Percentiles rank a stretch among this genome's conserved stretches.
phyloP scores from a whole-genome alignment of 2,888 invertebrate genomes.

The Halictus ligatus region DNA sequence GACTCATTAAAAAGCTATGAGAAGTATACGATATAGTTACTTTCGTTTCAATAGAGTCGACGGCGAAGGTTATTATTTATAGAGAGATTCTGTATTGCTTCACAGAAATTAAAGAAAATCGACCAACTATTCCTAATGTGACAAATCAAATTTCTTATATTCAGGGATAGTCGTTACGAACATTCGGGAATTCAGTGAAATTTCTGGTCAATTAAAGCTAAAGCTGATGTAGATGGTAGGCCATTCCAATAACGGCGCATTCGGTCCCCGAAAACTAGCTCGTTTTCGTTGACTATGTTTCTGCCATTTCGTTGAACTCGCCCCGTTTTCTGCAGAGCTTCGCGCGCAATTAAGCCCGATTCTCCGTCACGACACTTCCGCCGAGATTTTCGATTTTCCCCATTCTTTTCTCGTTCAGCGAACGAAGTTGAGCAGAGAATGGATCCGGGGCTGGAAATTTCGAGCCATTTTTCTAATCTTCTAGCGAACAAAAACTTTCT shows the following conservation, averaged over 20 bases:
- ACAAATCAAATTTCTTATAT: not conserved
- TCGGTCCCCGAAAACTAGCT: conserved; percentile 28
- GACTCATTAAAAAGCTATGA: not conserved
- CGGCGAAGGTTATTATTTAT: not conserved
- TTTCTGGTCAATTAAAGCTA: not conserved
- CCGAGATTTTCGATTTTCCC: conserved; percentile 19
- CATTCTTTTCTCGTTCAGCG: conserved; percentile 12
- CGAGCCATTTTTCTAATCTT: no score
- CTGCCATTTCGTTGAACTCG: conserved; percentile 33
- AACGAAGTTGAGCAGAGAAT: not conserved
- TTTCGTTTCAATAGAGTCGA: not conserved
- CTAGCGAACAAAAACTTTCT: not conserved
- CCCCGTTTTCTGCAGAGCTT: conserved; percentile 29
- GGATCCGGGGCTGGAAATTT: not conserved
- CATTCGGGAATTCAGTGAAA: not conserved
- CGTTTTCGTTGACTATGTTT: conserved; percentile 41
- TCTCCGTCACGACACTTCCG: conserved; percentile 53
- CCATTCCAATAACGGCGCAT: conserved; percentile 18
- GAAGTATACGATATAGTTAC: not conserved
- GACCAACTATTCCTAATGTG: not conserved
- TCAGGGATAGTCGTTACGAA: not conserved
- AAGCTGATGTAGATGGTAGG: conserved; percentile 8
- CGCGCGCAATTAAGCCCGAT: conserved; percentile 55
- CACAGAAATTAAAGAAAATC: not conserved
- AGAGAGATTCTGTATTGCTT: not conserved